phyloP scores from a whole-genome alignment of 2,113 vertebrate genomes.

The Loxodonta africana region DNA sequence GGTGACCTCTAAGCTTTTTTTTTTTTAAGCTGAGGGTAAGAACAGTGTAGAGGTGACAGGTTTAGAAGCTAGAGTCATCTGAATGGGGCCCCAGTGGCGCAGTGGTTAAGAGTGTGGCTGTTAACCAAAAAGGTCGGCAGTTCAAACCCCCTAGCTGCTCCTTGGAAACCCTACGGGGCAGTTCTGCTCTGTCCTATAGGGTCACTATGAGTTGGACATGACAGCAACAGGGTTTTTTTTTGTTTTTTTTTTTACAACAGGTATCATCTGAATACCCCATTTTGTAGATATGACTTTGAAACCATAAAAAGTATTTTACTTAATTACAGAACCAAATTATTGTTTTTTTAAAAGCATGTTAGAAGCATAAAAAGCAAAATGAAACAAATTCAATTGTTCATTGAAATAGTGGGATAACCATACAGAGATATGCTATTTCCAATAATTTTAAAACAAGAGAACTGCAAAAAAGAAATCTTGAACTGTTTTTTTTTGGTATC shows the following conservation, averaged over 20 bases:
- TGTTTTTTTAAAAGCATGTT: neutral
- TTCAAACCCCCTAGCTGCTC: too few relatives aligned
- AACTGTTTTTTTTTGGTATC: neutral
- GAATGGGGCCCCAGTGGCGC: too few relatives aligned
- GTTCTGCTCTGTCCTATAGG: too few relatives aligned
- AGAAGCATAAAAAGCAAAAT: conserved; percentile 31
- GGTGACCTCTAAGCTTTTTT: neutral
- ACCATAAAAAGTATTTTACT: neutral
- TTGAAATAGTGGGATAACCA: neutral
- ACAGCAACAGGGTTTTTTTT: too few relatives aligned
- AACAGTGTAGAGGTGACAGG: neutral
- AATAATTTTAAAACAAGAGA: neutral
- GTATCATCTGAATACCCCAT: neutral
- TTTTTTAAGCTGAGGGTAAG: too few relatives aligned
- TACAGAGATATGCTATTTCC: neutral
- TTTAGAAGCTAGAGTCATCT: neutral
- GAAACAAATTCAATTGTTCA: neutral
- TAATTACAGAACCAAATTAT: neutral
- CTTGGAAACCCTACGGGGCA: too few relatives aligned
- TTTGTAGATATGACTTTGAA: neutral
- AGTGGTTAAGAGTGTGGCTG: too few relatives aligned
- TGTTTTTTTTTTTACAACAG: too few relatives aligned
- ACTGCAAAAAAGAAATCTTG: neutral
- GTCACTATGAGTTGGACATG: too few relatives aligned
- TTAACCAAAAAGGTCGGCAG: too few relatives aligned